A percentile compares a stretch with the other conserved stretches of the same genome.
These are phyloP conservation scores for Stenodema calcarata DNA, from an alignment of 2,888 invertebrate species.

Conservation along the genomic window DNA sequence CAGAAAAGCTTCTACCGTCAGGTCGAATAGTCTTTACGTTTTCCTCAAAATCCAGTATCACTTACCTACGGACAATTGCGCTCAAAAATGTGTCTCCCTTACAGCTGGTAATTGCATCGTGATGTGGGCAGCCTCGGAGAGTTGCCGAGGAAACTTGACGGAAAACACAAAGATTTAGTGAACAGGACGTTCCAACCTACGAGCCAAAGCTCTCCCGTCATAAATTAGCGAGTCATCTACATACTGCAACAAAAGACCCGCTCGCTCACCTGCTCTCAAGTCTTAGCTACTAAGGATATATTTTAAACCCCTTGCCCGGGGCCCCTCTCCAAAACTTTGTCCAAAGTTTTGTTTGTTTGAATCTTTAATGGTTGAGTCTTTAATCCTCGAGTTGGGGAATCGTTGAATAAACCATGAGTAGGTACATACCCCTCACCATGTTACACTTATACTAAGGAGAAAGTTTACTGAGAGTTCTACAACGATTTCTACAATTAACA, in stretches of 20 bases:
- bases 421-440: no score
- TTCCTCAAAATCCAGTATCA: no score
- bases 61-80: no score
- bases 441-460: conserved; percentile 1
- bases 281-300: not conserved
- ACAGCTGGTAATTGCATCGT: no score
- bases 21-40: no score
- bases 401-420: conserved; percentile 30
- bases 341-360: conserved; percentile 32
- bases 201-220: not conserved
- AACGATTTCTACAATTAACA: not conserved
- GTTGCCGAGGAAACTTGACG: not conserved
- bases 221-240: conserved; percentile 28
- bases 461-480: not conserved
- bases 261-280: not conserved
- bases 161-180: not conserved
- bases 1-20: no score
- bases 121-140: no score
- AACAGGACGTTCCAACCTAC: not conserved
- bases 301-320: not conserved
- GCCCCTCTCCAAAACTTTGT: not conserved
- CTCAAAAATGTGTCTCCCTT: no score
- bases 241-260: conserved; percentile 26
- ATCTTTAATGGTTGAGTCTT: conserved; percentile 34
- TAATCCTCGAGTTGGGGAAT: not conserved